These are phyloP conservation scores for Clusia tigrina DNA, from an alignment of 2,888 invertebrate species.

Conservation along the genomic window DNA sequence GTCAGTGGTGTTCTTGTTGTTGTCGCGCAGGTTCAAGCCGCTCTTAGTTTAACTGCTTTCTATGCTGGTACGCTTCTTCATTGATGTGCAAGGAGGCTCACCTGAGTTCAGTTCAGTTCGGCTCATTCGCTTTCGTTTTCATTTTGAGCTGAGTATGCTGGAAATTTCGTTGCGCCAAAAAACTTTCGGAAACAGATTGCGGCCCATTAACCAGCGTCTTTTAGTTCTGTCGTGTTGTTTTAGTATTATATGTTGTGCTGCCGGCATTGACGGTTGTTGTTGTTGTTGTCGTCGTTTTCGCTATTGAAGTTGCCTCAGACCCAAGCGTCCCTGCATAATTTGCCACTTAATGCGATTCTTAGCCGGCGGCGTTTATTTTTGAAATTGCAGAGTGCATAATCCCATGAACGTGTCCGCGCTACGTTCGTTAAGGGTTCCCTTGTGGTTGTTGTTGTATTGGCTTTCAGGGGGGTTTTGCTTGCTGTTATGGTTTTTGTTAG, in stretches of 20 bases:
- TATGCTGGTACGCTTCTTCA: not conserved
- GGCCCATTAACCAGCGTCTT: not conserved
- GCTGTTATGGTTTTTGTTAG: not conserved
- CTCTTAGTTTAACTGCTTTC: not conserved
- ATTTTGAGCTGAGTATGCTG: too few species aligned
- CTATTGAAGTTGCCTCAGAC: not conserved
- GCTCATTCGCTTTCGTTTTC: slow-evolving; percentile 10
- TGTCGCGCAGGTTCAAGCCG: not conserved
- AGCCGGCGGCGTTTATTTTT: not conserved
- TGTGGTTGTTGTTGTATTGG: not conserved
- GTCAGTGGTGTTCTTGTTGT: not conserved
- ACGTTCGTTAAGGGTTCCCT: slow-evolving; percentile 1
- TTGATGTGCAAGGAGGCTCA: too few species aligned
- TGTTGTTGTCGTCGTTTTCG: too few species aligned
- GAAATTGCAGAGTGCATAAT: not conserved
- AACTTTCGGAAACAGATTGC: not conserved
- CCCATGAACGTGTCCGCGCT: not conserved
- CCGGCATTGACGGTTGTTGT: too few species aligned
- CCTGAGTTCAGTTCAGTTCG: too few species aligned
- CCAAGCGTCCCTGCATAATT: not conserved
- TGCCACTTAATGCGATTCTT: slow-evolving; percentile 5
- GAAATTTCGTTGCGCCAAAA: not conserved
- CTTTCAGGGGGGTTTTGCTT: too few species aligned
- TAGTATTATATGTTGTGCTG: not conserved
- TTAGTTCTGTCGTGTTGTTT: not conserved